Base-by-base conservation (phyloP, 1,140 invertebrate species). In the Solen grandis region DNA sequence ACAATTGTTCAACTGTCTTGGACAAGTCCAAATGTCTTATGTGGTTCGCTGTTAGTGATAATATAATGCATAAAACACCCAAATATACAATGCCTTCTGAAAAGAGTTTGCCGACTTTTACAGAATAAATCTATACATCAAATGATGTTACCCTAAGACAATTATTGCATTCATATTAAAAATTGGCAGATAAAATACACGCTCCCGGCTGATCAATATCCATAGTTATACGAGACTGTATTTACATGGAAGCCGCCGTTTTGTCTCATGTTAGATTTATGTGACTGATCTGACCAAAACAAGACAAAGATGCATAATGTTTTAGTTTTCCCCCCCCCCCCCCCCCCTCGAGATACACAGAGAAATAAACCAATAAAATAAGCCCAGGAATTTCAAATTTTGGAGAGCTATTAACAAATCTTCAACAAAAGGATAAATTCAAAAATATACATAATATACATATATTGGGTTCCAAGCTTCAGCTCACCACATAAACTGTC, bases 121-220 rank as follows among this genome's bases (percentile, higher is more conserved):
- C n/a, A n/a, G n/a, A n/a, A n/a, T 57, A 27, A 57, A 57, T 57
- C 54, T 57, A 57, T 57, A 57, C 54, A 57, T 57, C 54, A 57
- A 57, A 57, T 57, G n/a, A 57, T 57, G 54, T 57, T 10, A 57
- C 54, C 54, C 54, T 57, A n/a, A 57, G 54, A 27, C 54, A 57
- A 57, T 57, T 10, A 57, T 57, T 57, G 54, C 54, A 57, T 57
- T 19, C 54, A 57, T 57, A 57, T 57, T 57, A 57, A n/a, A 57
- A 10, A n/a, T 57, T 57, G n/a, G 54, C 54, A 57, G 54, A 57
- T 57, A 57, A 57, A 57, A 57, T 27, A 57, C 54, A 5, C n/a
- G 54, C n/a, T 57, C 29, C 54, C n/a, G 54, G 29, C n/a, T 57
- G 54, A 27, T 57, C 54, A 57, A 57, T 57, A 19, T 57, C 29